These are phyloP conservation scores for Phortica magna DNA, from an alignment of 2,888 invertebrate species.

Conservation along the genomic window DNA sequence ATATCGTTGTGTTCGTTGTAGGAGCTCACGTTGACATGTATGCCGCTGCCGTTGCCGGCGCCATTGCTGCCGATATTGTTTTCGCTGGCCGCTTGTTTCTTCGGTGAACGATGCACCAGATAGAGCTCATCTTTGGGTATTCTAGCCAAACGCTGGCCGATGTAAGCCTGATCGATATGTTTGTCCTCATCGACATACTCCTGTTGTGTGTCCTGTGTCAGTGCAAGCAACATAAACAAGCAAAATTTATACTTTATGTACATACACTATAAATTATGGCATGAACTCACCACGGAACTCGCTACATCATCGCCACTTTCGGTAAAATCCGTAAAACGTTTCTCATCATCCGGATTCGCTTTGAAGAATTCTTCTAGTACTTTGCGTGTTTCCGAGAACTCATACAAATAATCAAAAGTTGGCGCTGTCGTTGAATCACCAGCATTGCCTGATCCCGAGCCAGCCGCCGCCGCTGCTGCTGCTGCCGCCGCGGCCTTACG, in stretches of 20 bases:
- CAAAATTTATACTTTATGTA: slow-evolving; percentile 15
- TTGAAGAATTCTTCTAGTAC: slow-evolving; percentile 95
- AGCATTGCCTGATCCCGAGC: background rate
- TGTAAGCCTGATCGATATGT: slow-evolving; percentile 75
- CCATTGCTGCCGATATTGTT: background rate
- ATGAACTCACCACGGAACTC: slow-evolving; percentile 64
- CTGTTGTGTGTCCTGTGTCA: slow-evolving; percentile 66
- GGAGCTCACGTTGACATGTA: slow-evolving; percentile 45
- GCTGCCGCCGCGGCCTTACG: slow-evolving; percentile 5
- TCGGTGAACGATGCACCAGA: slow-evolving; percentile 74
- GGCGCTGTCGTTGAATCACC: slow-evolving; percentile 77
- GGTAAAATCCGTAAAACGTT: slow-evolving; percentile 76
- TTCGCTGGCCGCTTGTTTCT: slow-evolving; percentile 55
- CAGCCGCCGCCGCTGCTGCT: background rate
- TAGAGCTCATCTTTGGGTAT: slow-evolving; percentile 77
- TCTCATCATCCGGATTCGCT: slow-evolving; percentile 82
- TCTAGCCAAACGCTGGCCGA: slow-evolving; percentile 77
- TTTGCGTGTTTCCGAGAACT: slow-evolving; percentile 94
- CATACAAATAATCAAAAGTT: slow-evolving; percentile 92
- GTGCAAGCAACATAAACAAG: background rate
- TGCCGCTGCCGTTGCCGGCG: slow-evolving; percentile 52
- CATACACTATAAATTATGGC: background rate
- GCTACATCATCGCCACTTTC: slow-evolving; percentile 76
- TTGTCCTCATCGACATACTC: slow-evolving; percentile 68
- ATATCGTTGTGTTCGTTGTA: slow-evolving; percentile 77